These are phyloP conservation scores for Unio delphinus DNA, from an alignment of 2,888 invertebrate genomes.

Conservation along the genomic window DNA sequence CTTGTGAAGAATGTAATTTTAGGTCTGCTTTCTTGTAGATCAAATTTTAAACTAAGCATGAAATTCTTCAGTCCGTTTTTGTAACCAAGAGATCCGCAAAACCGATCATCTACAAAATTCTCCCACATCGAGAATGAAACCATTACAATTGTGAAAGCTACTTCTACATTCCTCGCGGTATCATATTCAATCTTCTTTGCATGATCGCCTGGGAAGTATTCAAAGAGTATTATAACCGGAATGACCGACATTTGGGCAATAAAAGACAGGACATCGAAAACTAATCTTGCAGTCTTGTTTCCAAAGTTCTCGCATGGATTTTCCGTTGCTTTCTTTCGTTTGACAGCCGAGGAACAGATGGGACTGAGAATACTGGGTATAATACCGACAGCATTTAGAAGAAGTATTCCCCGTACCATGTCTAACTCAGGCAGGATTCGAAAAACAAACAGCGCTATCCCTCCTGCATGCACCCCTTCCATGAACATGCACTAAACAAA, in stretches of 20 bases:
- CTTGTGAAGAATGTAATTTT: constrained; percentile 24
- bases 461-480: constrained; percentile 53
- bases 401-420: constrained; percentile 53
- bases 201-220: constrained; percentile 21
- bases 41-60: constrained; percentile 35
- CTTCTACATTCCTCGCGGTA: constrained; percentile 14
- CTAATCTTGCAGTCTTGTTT: constrained; percentile 9
- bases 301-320: not conserved
- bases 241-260: constrained; percentile 43
- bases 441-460: constrained; percentile 63
- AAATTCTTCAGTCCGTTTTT: constrained; percentile 17
- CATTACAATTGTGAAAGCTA: constrained; percentile 40
- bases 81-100: constrained; percentile 24
- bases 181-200: constrained; percentile 7
- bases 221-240: constrained; percentile 32
- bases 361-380: constrained; percentile 61
- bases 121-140: constrained; percentile 59
- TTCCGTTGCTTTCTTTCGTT: not conserved
- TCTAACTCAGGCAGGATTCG: constrained; percentile 59
- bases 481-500: constrained; percentile 7
- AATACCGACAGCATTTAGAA: constrained; percentile 56
- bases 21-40: constrained; percentile 40
- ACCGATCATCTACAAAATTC: constrained; percentile 56
- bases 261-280: constrained; percentile 27
- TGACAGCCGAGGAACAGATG: constrained; percentile 29